phyloP scores from a whole-genome alignment of 2,888 invertebrate genomes.

The Leptopilina drosophilae region DNA sequence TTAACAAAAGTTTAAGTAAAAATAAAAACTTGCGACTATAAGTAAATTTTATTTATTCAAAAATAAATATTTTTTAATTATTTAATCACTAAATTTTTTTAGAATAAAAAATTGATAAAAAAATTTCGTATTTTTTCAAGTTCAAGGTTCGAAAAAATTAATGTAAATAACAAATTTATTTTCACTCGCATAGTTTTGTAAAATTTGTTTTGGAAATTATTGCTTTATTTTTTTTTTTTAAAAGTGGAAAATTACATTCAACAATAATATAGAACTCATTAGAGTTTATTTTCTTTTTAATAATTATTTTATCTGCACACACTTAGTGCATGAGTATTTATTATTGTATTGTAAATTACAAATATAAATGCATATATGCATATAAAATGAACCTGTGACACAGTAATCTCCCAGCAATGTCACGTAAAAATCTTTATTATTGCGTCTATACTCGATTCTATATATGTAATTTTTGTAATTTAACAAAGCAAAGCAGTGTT shows the following conservation, averaged over 20 bases:
- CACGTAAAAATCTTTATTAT: constrained; percentile 8
- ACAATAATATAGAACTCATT: too few species aligned
- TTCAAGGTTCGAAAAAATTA: not conserved
- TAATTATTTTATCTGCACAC: too few species aligned
- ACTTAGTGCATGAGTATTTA: not conserved
- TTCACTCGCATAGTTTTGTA: not conserved
- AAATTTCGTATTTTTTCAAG: not conserved
- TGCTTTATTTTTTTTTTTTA: not conserved
- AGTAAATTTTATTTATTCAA: constrained; percentile 52
- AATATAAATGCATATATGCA: not conserved
- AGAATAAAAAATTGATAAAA: not conserved
- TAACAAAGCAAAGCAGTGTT: constrained; percentile 11
- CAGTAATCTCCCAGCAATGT: constrained; percentile 6
- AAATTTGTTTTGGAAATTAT: not conserved
- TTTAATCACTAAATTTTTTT: not conserved
- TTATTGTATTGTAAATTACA: not conserved
- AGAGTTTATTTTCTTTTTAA: too few species aligned
- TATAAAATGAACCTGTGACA: constrained; percentile 12
- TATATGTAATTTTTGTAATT: constrained; percentile 9
- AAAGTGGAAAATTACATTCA: too few species aligned
- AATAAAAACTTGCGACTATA: constrained; percentile 39
- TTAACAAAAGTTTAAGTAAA: too few species aligned
- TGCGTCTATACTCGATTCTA: not conserved
- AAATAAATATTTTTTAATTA: not conserved
- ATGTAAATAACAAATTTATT: too few species aligned